A percentile compares a stretch with the other conserved stretches of the same genome.
These are phyloP conservation scores for Zygaena filipendulae DNA, from an alignment of 2,888 invertebrate species.

Conservation along the genomic window DNA sequence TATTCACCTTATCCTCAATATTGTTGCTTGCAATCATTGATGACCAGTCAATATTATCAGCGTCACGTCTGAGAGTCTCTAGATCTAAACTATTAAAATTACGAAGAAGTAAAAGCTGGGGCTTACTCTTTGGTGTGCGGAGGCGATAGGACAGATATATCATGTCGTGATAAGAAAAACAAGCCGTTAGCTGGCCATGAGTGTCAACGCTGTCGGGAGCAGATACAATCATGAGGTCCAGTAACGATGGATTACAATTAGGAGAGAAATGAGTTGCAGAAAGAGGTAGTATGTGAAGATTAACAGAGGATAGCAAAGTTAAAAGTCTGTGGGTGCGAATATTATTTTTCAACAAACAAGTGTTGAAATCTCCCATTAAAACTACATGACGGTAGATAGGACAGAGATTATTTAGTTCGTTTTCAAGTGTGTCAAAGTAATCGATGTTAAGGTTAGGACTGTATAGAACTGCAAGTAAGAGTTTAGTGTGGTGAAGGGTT, in stretches of 20 bases:
- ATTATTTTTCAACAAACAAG: constrained; percentile 6
- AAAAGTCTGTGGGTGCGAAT: neutral
- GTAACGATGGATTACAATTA: constrained; percentile 3
- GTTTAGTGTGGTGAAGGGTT: neutral
- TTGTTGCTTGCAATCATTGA: neutral
- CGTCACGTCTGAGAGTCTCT: constrained; percentile 1
- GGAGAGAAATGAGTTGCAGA: constrained; percentile 1
- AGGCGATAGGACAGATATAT: neutral
- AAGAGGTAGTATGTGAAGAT: constrained; percentile 3
- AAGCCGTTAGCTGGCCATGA: constrained; percentile 1
- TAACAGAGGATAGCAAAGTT: neutral
- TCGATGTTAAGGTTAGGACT: constrained; percentile 2
- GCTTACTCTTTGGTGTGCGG: neutral
- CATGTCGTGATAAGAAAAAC: neutral
- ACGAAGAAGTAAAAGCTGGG: neutral
- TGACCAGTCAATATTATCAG: constrained; percentile 1
- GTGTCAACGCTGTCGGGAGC: neutral
- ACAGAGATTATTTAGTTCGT: too few species aligned
- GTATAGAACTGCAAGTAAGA: constrained; percentile 1
- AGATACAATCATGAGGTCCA: constrained; percentile 4
- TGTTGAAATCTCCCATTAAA: constrained; percentile 14
- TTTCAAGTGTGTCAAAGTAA: too few species aligned
- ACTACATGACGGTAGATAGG: constrained; percentile 6
- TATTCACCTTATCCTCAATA: constrained; percentile 9
- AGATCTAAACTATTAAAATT: constrained; percentile 1